Evolutionary conservation across 2,888 invertebrate genomes (phyloP).

Genomic region (Phasia obesa): DNA sequence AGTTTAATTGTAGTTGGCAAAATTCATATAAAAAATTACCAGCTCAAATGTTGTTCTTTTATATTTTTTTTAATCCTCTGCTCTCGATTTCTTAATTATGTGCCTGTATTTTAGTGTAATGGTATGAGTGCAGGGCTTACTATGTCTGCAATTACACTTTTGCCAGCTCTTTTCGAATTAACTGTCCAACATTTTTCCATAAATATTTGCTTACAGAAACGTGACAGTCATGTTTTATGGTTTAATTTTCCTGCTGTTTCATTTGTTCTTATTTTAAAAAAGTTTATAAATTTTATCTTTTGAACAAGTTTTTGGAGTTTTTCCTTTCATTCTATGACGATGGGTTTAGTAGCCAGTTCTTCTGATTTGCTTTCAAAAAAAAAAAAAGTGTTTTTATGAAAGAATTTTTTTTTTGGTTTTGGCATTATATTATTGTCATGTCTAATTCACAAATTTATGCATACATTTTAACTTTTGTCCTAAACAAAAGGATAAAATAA

Average conservation of each 20-base stretch:
- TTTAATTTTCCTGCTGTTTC: slow-evolving; percentile 37
- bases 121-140: too few species aligned
- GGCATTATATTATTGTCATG: slow-evolving; percentile 27
- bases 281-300: background rate
- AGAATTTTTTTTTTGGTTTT: background rate
- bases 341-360: slow-evolving; percentile 48
- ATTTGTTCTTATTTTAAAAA: background rate
- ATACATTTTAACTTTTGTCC: slow-evolving; percentile 26
- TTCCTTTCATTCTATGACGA: slow-evolving; percentile 16
- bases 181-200: slow-evolving; percentile 11
- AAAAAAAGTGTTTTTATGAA: too few species aligned
- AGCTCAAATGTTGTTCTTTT: too few species aligned
- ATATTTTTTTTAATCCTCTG: background rate
- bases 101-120: background rate
- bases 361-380: slow-evolving; percentile 34
- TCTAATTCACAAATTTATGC: slow-evolving; percentile 34
- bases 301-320: background rate
- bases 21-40: too few species aligned
- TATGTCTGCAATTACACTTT: too few species aligned
- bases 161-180: slow-evolving; percentile 1
- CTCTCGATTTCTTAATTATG: background rate
- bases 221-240: slow-evolving; percentile 64
- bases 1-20: too few species aligned
- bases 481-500: slow-evolving; percentile 24
- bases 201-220: slow-evolving; percentile 53